These are phyloP conservation scores for Buathra laborator DNA, from an alignment of 2,888 invertebrate species.

Conservation along the genomic window DNA sequence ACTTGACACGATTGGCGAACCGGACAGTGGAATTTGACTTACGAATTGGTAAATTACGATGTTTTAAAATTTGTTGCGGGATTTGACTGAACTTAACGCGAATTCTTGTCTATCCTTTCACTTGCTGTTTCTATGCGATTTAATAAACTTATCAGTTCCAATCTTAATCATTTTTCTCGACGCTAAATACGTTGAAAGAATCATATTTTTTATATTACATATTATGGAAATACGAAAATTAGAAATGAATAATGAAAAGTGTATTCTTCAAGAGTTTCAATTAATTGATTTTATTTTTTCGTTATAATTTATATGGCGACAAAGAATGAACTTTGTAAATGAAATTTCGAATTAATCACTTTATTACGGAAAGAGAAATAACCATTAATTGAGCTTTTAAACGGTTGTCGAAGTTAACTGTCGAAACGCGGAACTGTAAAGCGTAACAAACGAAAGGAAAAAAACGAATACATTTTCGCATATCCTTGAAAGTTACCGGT, in stretches of 20 bases:
- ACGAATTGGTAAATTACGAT: background rate
- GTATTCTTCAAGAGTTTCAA: too few relatives aligned
- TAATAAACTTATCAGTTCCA: too few relatives aligned
- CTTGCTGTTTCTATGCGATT: too few relatives aligned
- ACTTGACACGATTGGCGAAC: background rate
- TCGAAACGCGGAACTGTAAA: background rate
- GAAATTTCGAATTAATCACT: background rate
- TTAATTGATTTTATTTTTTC: too few relatives aligned
- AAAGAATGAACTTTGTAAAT: background rate
- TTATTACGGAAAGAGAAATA: background rate
- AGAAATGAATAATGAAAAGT: too few relatives aligned
- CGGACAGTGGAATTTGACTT: background rate
- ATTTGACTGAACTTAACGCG: too few relatives aligned
- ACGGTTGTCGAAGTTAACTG: background rate
- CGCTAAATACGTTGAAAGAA: too few relatives aligned
- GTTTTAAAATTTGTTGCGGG: background rate
- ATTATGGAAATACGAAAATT: too few relatives aligned
- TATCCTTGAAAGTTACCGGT: slow-evolving; percentile 1
- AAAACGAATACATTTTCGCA: background rate
- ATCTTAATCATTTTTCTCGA: too few relatives aligned
- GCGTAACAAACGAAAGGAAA: background rate
- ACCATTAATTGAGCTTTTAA: background rate
- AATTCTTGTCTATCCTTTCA: too few relatives aligned
- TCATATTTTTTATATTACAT: too few relatives aligned
- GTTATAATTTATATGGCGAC: too few relatives aligned